Conservation (phyloP, 1,140 invertebrate genomes). For the Atta cephalotes region DNA sequence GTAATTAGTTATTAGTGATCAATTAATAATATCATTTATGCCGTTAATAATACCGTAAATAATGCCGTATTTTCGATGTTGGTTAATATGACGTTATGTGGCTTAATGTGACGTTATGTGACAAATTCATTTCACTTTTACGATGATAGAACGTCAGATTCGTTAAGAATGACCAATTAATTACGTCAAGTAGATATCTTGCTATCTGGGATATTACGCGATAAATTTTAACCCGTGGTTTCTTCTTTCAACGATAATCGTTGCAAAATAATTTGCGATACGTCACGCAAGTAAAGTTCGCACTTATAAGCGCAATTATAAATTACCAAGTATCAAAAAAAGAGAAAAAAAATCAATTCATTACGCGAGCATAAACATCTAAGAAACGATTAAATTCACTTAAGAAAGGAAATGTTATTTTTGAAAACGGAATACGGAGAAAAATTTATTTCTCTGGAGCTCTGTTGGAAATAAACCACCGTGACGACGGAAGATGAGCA, state of each 20-base stretch:
- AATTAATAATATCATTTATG: too few relatives aligned
- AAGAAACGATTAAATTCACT: conserved; percentile 40
- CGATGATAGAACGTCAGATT: too few relatives aligned
- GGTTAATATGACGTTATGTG: too few relatives aligned
- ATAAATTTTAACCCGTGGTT: neutral
- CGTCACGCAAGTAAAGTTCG: neutral
- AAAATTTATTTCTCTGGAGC: conserved; percentile 23
- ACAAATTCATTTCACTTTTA: too few relatives aligned
- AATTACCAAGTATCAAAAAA: neutral
- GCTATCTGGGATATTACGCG: neutral
- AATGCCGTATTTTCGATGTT: too few relatives aligned
- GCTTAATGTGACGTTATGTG: too few relatives aligned
- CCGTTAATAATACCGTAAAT: too few relatives aligned
- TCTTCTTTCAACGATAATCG: neutral
- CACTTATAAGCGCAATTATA: neutral
- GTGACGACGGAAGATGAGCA: neutral
- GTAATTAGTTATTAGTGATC: too few relatives aligned
- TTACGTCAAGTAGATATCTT: too few relatives aligned
- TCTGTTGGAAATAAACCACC: neutral
- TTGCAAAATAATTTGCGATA: neutral
- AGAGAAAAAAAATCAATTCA: neutral
- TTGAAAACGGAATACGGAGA: neutral
- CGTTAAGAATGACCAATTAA: too few relatives aligned
- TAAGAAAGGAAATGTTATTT: conserved; percentile 38
- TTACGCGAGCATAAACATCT: neutral